Evolutionary conservation across 2,113 vertebrate species (phyloP), one percentile per base, ranked within the genome.

Genomic region (Apaloderma vittatum): DNA sequence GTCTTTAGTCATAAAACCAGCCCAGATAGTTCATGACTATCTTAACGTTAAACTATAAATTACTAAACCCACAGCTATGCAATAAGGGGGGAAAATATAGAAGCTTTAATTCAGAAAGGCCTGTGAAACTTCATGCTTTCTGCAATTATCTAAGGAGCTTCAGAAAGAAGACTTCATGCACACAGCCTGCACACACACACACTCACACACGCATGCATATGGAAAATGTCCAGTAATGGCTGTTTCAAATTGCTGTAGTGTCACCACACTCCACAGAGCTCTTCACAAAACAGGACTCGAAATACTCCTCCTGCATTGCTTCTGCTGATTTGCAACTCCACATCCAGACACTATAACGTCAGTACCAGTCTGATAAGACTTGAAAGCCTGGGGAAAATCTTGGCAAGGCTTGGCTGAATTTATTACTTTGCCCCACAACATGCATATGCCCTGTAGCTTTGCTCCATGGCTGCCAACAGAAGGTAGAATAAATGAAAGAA

Each of bases 21-120:
- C 29, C 58, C 51, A 79, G 78, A 93, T 27, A 84, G 43, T 78
- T 93, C 76, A 46, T 43, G n/a, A 63, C 12, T 62, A 79, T 96
- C 76, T 73, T 78, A 91, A 90, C 3, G 11, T 46, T 62, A 96
- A 93, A 82, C 66, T 79, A 45, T 92, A 91, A 96, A 97, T 79
- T 79, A 81, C 32, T 49, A 78, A 93, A 55, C 49, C 26, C 78
- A 85, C 79, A 92, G 20, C 15, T 43, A 34, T 52, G 15, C 17
- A 70, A 81, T 84, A 76, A 74, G 58, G 37, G 36, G 1, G 2
- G 2, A 29, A n/a, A 61, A 17, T 30, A 9, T 8, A 55, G 49
- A 84, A 57, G 15, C 8, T 86, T 87, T 81, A 70, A 70, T 89
- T 84, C 73, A 78, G 40, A 12, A 43, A 80, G 37, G 45, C 30